Percentiles rank a stretch among this genome's conserved stretches.
These are phyloP conservation scores for Oryzias celebensis DNA, from an alignment of 2,113 vertebrate species.

Conservation along the genomic window DNA sequence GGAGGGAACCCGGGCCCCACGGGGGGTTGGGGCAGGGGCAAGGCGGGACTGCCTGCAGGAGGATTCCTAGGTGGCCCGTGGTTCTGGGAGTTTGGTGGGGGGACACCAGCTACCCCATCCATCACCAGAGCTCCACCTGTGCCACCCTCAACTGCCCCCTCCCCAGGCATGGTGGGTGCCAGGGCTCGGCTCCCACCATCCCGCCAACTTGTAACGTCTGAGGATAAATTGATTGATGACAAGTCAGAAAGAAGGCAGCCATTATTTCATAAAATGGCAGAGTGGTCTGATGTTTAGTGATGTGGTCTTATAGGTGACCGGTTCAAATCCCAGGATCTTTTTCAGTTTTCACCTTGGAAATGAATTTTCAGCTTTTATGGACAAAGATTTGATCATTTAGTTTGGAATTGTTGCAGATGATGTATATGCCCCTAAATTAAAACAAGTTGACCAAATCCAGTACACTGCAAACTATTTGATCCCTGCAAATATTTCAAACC, in stretches of 20 bases:
- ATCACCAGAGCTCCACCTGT: constrained; percentile 75
- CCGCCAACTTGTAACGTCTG: constrained; percentile 92
- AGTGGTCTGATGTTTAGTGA: background rate
- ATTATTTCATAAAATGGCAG: too few relatives aligned
- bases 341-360: too few relatives aligned
- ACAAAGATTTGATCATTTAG: too few relatives aligned
- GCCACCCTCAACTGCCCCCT: constrained; percentile 79
- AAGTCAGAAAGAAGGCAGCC: background rate
- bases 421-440: too few relatives aligned
- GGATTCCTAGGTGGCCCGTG: constrained; percentile 80
- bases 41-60: constrained; percentile 79
- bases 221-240: constrained; percentile 11
- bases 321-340: too few relatives aligned
- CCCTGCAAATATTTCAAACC: too few relatives aligned
- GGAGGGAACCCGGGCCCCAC: constrained; percentile 86
- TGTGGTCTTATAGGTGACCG: too few relatives aligned
- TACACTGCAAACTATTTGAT: too few relatives aligned
- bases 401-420: too few relatives aligned
- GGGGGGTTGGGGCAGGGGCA: constrained; percentile 81
- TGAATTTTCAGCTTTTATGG: too few relatives aligned
- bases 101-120: constrained; percentile 74
- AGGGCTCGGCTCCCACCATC: constrained; percentile 89
- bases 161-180: constrained; percentile 80
- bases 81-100: constrained; percentile 66
- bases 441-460: too few relatives aligned